Evolutionary conservation across 2,797 vertebrate species (phyloP).

Genomic region (Sitta carolinensis): DNA sequence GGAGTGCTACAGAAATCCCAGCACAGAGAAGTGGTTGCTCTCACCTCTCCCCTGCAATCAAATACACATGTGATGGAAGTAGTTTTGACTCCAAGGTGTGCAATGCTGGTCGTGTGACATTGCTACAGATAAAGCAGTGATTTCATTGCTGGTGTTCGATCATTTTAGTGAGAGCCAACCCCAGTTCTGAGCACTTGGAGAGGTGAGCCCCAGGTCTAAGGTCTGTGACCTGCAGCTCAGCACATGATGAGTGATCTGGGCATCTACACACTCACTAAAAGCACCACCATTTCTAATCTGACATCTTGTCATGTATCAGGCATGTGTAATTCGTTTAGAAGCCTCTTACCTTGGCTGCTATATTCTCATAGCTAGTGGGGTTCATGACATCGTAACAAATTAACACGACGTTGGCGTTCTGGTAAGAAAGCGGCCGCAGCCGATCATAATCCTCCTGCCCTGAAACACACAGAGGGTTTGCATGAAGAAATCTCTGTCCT

Average conservation of each 20-base stretch:
- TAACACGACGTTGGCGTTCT: conserved; percentile 87
- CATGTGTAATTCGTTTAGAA: background rate
- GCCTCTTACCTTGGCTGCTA: conserved; percentile 88
- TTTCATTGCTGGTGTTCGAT: background rate
- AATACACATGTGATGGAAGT: background rate
- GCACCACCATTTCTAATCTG: background rate
- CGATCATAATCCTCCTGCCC: conserved; percentile 98
- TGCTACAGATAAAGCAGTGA: background rate
- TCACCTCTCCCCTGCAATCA: background rate
- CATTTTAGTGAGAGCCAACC: background rate
- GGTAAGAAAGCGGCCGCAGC: conserved; percentile 93
- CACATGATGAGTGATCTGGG: fast-evolving
- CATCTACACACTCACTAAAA: background rate
- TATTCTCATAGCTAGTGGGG: conserved; percentile 93
- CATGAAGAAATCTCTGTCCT: background rate
- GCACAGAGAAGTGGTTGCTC: background rate
- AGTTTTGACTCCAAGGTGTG: background rate
- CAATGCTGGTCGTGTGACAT: background rate
- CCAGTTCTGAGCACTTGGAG: background rate
- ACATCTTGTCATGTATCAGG: background rate
- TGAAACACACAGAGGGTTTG: conserved; percentile 59
- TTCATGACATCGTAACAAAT: conserved; percentile 97
- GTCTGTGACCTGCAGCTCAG: background rate
- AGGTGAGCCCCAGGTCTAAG: background rate
- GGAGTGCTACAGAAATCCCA: background rate